Base-by-base conservation (phyloP, 2,797 vertebrate species). In the Pogoniulus pusillus region DNA sequence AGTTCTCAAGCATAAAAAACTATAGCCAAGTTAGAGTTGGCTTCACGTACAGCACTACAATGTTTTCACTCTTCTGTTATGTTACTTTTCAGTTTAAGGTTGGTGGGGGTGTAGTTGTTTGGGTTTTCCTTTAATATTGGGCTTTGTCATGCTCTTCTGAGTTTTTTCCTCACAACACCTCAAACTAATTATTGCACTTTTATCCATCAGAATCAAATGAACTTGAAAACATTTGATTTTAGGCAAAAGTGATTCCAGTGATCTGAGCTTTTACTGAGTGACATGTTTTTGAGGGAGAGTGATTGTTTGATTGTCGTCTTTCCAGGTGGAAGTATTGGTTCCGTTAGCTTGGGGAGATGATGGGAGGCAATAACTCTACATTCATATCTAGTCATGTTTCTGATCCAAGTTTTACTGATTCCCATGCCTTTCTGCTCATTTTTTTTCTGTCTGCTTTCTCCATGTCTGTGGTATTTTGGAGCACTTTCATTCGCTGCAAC, bases 71-170 rank as follows among this genome's bases (percentile, higher is more conserved):
- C 4, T 9, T 82, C 78, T 45, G 34, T 26, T 55, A 20, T 3
- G 34, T 12, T 0, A 1, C 11, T 66, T 72, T 73, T 47, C 23
- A 62, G 6, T 17, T 47, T n/a, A 41, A 6, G 11, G 14, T 16
- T 54, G 14, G 12, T 1, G 3, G 9, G 11, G 7, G 6, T 7
- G 2, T 10, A 4, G 19, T 11, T 14, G 12, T 2, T 58, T 27
- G 1, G 10, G 9, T 2, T 4, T 65, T 84, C 78, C 47, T 49
- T 58, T 70, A 53, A 19, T 34, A 55, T 7, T 51, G 29, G 20
- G 24, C 3, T 34, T 78, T 35, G 5, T 63, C 19, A 23, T 29
- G 7, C 4, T 32, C 16, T 6, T 47, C 74, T 69, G 43, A 16
- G 0, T 24, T 75, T 65, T 72, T 79, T 26, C 23, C 16, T 78